phyloP scores from a whole-genome alignment of 2,797 vertebrate genomes.

The Catharus ustulatus region DNA sequence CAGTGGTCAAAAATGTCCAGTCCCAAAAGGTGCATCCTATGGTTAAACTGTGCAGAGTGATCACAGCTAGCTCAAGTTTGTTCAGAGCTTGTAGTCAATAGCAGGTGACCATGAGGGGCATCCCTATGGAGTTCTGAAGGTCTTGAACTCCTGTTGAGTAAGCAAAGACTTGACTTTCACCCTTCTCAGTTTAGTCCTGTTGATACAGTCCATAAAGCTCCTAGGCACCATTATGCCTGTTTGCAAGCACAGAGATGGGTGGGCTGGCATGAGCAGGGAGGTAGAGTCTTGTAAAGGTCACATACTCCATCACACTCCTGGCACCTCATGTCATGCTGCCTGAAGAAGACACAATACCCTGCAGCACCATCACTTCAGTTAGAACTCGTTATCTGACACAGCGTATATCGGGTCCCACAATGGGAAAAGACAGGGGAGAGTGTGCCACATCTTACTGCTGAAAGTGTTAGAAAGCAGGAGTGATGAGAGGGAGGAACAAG shows the following conservation, averaged over 20 bases:
- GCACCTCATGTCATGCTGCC: neutral
- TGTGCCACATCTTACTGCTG: neutral
- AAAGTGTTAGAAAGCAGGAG: neutral
- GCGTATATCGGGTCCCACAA: neutral
- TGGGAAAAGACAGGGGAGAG: neutral
- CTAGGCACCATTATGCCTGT: neutral
- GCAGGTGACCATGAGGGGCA: neutral
- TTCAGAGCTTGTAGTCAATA: neutral
- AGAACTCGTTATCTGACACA: neutral
- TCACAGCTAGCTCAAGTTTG: neutral
- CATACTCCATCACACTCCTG: neutral
- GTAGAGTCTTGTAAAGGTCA: neutral
- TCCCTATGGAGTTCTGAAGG: neutral
- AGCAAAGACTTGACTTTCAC: neutral
- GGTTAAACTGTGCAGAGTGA: neutral
- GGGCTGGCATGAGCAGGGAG: neutral
- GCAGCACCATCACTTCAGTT: accelerated
- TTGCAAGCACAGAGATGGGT: neutral
- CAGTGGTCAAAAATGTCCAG: neutral
- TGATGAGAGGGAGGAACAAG: neutral
- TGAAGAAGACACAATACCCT: neutral
- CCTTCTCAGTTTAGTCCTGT: neutral
- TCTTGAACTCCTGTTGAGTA: neutral
- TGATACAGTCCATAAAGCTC: neutral
- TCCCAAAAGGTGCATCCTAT: neutral